phyloP scores from a whole-genome alignment of 2,797 vertebrate species.

The Ceyx erithaca region DNA sequence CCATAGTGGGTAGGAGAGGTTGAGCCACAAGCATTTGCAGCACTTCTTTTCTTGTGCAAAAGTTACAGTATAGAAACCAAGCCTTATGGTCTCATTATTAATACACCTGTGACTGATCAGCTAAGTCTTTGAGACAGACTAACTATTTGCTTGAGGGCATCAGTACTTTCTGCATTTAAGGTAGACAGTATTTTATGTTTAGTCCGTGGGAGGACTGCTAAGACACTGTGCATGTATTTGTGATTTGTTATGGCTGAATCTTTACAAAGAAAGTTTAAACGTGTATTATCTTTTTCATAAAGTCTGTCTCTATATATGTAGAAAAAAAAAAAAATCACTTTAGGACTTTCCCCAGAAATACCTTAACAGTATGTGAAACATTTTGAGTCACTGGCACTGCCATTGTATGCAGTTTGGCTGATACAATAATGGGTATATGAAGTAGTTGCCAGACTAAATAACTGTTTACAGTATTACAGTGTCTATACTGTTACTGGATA shows the following conservation, averaged over 20 bases:
- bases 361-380: not conserved
- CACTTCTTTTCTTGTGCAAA: not conserved
- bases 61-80: not conserved
- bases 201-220: not conserved
- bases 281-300: not conserved
- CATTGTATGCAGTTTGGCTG: not conserved
- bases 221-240: not conserved
- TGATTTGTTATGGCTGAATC: not conserved
- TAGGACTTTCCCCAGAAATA: not conserved
- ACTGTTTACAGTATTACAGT: not conserved
- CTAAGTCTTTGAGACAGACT: not conserved
- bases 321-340: not conserved
- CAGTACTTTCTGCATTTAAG: not conserved
- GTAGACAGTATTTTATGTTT: not conserved
- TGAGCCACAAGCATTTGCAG: constrained; percentile 19
- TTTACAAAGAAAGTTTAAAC: not conserved
- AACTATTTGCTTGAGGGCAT: not conserved
- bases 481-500: not conserved
- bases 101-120: not conserved
- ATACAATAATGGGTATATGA: not conserved
- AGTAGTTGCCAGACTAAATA: not conserved
- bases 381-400: not conserved
- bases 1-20: not conserved
- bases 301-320: not conserved
- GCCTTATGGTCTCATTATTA: not conserved